Conservation (phyloP, 2,113 vertebrate species). For the zebrafish (Danio rerio) region DNA sequence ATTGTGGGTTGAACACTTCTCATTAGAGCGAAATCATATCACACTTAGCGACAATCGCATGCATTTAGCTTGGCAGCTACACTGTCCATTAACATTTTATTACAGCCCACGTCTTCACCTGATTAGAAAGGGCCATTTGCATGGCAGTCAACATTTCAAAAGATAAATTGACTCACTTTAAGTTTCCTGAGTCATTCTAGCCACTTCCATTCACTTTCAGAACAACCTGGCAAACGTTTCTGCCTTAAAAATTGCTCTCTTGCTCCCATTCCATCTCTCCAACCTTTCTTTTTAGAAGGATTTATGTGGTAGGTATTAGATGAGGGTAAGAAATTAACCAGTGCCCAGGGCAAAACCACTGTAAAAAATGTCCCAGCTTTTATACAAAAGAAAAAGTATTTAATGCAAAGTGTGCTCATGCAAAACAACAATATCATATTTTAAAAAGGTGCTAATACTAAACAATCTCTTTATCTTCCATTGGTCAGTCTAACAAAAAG, state of each 20-base stretch:
- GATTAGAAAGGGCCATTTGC: slow-evolving; percentile 36
- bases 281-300: slow-evolving; percentile 2
- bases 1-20: slow-evolving; percentile 16
- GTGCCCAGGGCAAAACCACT: not conserved
- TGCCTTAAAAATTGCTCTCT: slow-evolving; percentile 1
- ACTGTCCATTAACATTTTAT: slow-evolving; percentile 29
- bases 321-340: not conserved
- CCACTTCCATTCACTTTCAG: slow-evolving; percentile 11
- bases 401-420: not conserved
- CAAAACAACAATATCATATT: not conserved
- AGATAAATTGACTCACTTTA: slow-evolving; percentile 19
- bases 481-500: not conserved
- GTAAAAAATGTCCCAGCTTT: too few species aligned
- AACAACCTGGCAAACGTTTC: slow-evolving; percentile 12
- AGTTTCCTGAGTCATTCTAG: slow-evolving; percentile 31
- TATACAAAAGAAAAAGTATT: too few species aligned
- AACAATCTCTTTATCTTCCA: not conserved
- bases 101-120: slow-evolving; percentile 25
- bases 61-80: slow-evolving; percentile 19
- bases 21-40: slow-evolving; percentile 47
- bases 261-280: slow-evolving; percentile 5
- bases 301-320: slow-evolving; percentile 4
- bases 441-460: not conserved
- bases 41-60: slow-evolving; percentile 14
- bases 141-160: slow-evolving; percentile 36